Conservation (phyloP, 2,113 vertebrate genomes). For the Poicephalus meyeri region DNA sequence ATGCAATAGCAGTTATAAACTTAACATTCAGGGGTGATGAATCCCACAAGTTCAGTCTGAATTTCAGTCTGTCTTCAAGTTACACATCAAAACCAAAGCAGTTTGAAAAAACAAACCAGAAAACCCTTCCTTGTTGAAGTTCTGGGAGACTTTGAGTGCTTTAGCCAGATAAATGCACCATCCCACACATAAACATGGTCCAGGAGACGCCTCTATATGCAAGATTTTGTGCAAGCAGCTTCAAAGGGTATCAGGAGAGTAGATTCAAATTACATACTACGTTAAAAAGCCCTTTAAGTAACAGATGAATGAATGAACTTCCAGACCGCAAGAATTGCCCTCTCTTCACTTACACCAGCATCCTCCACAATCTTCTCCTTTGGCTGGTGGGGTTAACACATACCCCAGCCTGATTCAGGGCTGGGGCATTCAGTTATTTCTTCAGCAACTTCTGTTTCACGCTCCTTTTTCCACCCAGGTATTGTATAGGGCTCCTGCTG, state of each 20-base stretch:
- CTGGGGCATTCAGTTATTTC: background rate
- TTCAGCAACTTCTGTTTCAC: background rate
- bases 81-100: background rate
- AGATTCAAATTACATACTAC: background rate
- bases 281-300: background rate
- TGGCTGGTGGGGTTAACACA: background rate
- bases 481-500: background rate
- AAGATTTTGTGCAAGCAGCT: background rate
- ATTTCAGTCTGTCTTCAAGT: background rate
- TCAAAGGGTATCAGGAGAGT: background rate
- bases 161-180: background rate
- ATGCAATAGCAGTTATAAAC: background rate
- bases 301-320: background rate
- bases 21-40: background rate
- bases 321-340: background rate
- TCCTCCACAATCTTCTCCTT: background rate
- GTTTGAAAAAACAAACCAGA: background rate
- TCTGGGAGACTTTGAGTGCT: background rate
- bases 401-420: background rate
- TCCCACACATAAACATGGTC: background rate
- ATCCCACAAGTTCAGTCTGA: background rate
- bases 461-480: background rate
- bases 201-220: background rate
- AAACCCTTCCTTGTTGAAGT: background rate
- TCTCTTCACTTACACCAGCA: background rate